Conservation (phyloP, 2,888 invertebrate genomes). For the Macrosoma leucophasiata region DNA sequence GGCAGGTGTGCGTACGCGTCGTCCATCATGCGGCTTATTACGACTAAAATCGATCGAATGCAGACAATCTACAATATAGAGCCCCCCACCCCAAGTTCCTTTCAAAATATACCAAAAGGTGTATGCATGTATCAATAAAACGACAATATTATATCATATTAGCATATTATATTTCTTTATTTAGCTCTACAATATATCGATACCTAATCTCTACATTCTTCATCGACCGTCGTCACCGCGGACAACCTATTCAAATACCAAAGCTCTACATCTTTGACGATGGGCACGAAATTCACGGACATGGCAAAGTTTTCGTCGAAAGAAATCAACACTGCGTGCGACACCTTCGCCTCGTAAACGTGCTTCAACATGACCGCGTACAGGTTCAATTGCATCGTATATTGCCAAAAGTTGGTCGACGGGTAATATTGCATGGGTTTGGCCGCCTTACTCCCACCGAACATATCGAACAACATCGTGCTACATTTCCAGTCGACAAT, state of each 20-base stretch:
- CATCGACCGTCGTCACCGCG: neutral
- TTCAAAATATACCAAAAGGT: too few species aligned
- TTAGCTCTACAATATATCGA: too few species aligned
- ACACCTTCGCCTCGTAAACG: slow-evolving; percentile 2
- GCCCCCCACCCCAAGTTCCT: too few species aligned
- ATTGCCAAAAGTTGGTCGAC: slow-evolving; percentile 4
- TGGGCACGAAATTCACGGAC: slow-evolving; percentile 3
- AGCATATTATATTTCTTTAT: slow-evolving; percentile 4
- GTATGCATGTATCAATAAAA: too few species aligned
- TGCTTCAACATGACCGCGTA: slow-evolving; percentile 1
- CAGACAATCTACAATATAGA: too few species aligned
- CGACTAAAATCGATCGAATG: slow-evolving; percentile 1
- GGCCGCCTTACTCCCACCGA: neutral
- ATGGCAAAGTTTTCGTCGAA: slow-evolving; percentile 4
- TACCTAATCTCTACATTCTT: too few species aligned
- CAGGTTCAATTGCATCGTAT: slow-evolving; percentile 3
- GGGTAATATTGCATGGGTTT: slow-evolving; percentile 2
- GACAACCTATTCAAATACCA: slow-evolving; percentile 1
- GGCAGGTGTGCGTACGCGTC: neutral
- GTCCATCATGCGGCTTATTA: neutral
- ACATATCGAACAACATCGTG: neutral
- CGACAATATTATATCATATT: too few species aligned
- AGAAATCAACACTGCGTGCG: slow-evolving; percentile 1
- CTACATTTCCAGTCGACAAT: slow-evolving; percentile 2
- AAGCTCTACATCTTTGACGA: slow-evolving; percentile 1